Percentiles rank a stretch among this genome's conserved stretches.
Conservation (phyloP, 2,113 vertebrate species). For the Falcunculus frontatus region DNA sequence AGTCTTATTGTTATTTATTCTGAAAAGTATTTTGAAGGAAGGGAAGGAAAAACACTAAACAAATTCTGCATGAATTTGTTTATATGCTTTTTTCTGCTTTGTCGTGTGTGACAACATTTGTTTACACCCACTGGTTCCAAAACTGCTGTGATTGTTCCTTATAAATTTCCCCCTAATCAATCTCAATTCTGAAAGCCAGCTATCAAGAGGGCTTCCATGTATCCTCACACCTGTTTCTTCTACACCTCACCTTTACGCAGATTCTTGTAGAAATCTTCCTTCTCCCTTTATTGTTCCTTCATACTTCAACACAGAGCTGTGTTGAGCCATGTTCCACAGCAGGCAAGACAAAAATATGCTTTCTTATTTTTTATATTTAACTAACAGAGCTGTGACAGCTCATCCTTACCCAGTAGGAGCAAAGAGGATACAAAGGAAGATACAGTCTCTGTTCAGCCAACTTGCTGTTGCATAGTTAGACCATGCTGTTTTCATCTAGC, state of each 20-base stretch:
- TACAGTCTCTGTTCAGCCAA: background rate
- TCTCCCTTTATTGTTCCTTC: background rate
- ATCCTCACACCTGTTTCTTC: background rate
- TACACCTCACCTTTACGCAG: background rate
- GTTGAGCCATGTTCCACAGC: background rate
- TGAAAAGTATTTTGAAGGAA: background rate
- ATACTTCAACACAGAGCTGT: background rate
- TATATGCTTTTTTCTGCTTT: background rate
- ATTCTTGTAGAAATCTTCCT: background rate
- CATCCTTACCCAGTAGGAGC: background rate
- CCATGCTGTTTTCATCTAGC: background rate
- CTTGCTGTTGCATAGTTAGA: background rate
- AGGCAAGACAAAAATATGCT: background rate
- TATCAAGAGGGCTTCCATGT: background rate
- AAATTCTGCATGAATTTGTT: background rate
- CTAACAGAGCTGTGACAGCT: background rate
- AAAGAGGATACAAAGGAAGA: background rate
- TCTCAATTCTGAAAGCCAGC: background rate
- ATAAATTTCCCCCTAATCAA: background rate
- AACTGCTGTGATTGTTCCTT: background rate
- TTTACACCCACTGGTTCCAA: background rate
- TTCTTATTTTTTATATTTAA: background rate
- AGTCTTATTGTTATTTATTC: background rate
- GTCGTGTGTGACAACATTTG: background rate
- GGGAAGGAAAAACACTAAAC: background rate